These are phyloP conservation scores for Caenorhabditis latens DNA, from an alignment of 1,140 invertebrate species.

Conservation along the genomic window DNA sequence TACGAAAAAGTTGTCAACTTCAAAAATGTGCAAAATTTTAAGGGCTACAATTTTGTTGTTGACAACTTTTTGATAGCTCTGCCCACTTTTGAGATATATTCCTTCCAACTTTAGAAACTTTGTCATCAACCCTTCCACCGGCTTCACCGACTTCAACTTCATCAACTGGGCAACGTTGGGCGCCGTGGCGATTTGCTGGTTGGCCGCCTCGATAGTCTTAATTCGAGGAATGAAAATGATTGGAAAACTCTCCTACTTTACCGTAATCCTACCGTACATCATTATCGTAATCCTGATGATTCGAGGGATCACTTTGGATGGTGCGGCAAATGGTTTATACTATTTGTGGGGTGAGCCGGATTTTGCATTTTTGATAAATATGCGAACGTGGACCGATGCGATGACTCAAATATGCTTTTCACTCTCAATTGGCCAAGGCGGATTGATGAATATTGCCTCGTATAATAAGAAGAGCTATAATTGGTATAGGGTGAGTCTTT, in stretches of 20 bases:
- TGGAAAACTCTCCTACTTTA: constrained; percentile 64
- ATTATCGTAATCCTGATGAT: constrained; percentile 84
- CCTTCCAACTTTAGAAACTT: constrained; percentile 21
- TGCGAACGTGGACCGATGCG: constrained; percentile 79
- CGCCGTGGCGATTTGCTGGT: constrained; percentile 28
- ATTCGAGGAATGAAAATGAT: constrained; percentile 62
- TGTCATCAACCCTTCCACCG: constrained; percentile 7
- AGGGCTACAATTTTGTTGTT: no score
- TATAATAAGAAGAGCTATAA: constrained; percentile 48
- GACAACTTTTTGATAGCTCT: not conserved
- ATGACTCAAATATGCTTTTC: constrained; percentile 81
- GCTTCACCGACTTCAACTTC: constrained; percentile 53
- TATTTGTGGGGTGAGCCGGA: constrained; percentile 78
- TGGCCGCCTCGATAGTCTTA: constrained; percentile 27
- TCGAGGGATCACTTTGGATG: constrained; percentile 84
- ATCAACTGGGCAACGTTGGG: constrained; percentile 59
- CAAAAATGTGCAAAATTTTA: not conserved
- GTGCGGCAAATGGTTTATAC: constrained; percentile 84
- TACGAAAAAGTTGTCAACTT: not conserved
- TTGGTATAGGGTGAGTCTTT: constrained; percentile 65
- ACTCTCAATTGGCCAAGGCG: constrained; percentile 80
- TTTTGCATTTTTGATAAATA: constrained; percentile 8
- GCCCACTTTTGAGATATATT: not conserved
- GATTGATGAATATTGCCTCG: constrained; percentile 80
- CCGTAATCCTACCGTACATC: constrained; percentile 85